Evolutionary conservation across 2,888 invertebrate species (phyloP).

Genomic region (Asteroscopus sphinx): DNA sequence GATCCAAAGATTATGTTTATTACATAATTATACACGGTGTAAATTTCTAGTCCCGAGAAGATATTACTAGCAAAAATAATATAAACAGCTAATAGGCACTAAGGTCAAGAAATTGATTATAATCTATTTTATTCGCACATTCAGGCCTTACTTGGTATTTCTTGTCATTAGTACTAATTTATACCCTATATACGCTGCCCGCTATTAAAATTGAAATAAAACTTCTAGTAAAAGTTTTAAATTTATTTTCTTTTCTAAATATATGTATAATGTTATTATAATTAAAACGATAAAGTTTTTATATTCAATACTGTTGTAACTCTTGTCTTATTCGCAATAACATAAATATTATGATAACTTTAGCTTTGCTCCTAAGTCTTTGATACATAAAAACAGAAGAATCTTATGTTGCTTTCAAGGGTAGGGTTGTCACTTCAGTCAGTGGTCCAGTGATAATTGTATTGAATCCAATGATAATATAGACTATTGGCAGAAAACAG

Average conservation of each 20-base stretch:
- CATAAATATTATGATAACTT: conserved; percentile 59
- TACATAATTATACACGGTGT: neutral
- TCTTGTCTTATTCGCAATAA: conserved; percentile 48
- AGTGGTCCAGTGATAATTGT: neutral
- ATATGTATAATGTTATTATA: conserved; percentile 24
- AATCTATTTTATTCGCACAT: conserved; percentile 19
- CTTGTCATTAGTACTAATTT: neutral
- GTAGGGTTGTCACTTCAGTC: conserved; percentile 28
- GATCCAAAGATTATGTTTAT: too few relatives aligned
- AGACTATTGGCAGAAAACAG: too few relatives aligned
- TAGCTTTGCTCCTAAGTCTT: conserved; percentile 46
- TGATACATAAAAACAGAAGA: conserved; percentile 53
- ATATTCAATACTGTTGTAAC: too few relatives aligned
- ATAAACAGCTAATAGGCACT: neutral
- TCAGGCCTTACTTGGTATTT: conserved; percentile 4
- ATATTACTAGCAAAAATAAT: neutral
- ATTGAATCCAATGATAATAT: too few relatives aligned
- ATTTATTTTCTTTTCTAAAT: conserved; percentile 13
- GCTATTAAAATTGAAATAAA: neutral
- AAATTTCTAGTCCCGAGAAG: neutral
- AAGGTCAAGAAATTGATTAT: conserved; percentile 13
- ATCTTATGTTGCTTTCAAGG: conserved; percentile 38
- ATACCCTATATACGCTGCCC: neutral
- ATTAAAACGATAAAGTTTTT: conserved; percentile 44
- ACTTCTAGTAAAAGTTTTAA: neutral